Evolutionary conservation across 2,797 vertebrate species (phyloP), one percentile per base, ranked within the genome.

Genomic region (Brotula barbata): DNA sequence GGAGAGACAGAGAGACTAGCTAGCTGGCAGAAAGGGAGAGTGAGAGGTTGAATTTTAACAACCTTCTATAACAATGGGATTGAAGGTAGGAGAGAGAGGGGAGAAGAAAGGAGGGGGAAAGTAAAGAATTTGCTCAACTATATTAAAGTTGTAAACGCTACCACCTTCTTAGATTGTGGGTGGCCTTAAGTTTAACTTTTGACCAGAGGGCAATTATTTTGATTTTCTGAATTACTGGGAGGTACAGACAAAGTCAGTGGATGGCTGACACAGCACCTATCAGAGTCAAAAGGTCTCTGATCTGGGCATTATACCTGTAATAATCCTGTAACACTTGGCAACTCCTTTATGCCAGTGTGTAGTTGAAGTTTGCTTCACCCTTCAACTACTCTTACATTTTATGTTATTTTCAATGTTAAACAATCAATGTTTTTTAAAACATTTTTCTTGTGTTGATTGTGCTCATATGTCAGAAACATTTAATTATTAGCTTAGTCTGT

Each of bases 1-100:
- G 78, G 78, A 84, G 78, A 86, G 77, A 87, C 76, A 77, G 75
- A 84, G 77, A 76, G 78, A 69, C 75, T 66, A 70, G 67, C 65
- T 68, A 64, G 69, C 74, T 81, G 62, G 75, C 58, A 75, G 65
- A 62, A 39, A 73, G 63, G 72, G 66, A 62, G 51, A 80, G 67
- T 64, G 68, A 80, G 81, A 77, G 68, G 61, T 54, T 84, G 82
- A 75, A 87, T 89, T 87, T 85, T 87, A 86, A 89, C 81, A 87
- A 81, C 79, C 63, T 69, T 80, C 73, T 65, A 57, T 77, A 82
- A 86, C 77, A 77, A 77, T 80, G 70, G 64, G 71, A 69, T 58
- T 66, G 50, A 68, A 68, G 43, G 58, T 60, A 55, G 49, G 47
- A 67, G 25, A 34, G 53, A 68, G 67, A 21, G n/a, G 55, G 53